Evolutionary conservation across 1,140 invertebrate species (phyloP).

Genomic region (Drosophila truncata): DNA sequence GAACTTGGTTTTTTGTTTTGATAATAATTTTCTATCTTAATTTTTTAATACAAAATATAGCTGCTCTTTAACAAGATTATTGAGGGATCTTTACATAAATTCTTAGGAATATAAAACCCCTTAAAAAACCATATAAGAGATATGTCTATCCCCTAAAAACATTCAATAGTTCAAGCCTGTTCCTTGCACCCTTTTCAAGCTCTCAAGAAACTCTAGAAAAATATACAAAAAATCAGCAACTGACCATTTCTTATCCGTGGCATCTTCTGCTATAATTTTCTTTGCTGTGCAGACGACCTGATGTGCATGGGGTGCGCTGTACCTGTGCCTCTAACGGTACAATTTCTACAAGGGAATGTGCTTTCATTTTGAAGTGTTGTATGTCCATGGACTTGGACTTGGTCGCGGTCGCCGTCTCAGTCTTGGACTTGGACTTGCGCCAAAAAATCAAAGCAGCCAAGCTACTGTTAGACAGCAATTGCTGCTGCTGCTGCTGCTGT

Average conservation of each 20-base stretch:
- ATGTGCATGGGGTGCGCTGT: constrained; percentile 56
- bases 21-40: not conserved
- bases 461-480: constrained; percentile 71
- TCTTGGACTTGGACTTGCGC: constrained; percentile 41
- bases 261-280: not conserved
- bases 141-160: not conserved
- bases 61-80: not conserved
- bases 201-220: not conserved
- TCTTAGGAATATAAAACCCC: not conserved
- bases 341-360: constrained; percentile 84
- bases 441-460: constrained; percentile 61
- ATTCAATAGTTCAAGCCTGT: not conserved
- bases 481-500: constrained; percentile 16
- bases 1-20: not conserved
- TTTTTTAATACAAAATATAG: not conserved
- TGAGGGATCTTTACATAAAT: not conserved
- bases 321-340: constrained; percentile 75
- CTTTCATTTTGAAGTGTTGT: constrained; percentile 84
- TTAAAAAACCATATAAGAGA: not conserved
- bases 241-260: constrained; percentile 6
- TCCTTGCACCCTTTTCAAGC: not conserved
- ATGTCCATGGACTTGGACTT: constrained; percentile 64
- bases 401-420: constrained; percentile 40
- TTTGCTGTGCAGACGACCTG: constrained; percentile 62
- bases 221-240: not conserved